These are phyloP conservation scores for Pachyramphus minor DNA, from an alignment of 2,113 vertebrate genomes.

Conservation along the genomic window DNA sequence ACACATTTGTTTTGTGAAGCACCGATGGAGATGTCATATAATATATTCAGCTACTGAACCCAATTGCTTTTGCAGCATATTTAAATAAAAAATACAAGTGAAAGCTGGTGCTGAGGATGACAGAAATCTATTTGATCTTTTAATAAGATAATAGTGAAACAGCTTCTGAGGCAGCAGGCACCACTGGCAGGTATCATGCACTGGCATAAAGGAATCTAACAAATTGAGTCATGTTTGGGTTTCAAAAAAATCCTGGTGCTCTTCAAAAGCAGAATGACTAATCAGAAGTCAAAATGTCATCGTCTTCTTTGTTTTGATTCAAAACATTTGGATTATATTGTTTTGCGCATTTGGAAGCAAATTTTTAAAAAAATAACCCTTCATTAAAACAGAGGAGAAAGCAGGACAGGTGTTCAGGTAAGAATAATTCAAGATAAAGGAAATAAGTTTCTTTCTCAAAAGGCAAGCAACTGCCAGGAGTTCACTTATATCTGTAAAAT, in stretches of 20 bases:
- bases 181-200: not conserved
- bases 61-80: conserved; percentile 1
- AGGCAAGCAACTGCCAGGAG: not conserved
- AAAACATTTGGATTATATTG: not conserved
- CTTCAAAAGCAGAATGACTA: not conserved
- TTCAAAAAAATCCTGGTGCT: not conserved
- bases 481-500: not conserved
- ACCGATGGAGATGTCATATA: conserved; percentile 10
- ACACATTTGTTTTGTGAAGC: conserved; percentile 11
- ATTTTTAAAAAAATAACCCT: not conserved
- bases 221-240: not conserved
- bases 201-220: not conserved
- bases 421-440: not conserved
- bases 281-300: not conserved
- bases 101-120: not conserved
- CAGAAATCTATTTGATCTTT: not conserved
- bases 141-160: not conserved
- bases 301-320: not conserved
- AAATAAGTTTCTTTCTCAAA: not conserved
- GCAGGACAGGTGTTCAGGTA: not conserved
- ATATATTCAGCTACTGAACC: not conserved
- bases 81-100: not conserved
- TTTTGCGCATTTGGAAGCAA: not conserved
- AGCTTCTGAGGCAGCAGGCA: not conserved
- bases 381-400: not conserved